Base-by-base conservation (phyloP, 2,113 vertebrate species). In the Gallinago media region DNA sequence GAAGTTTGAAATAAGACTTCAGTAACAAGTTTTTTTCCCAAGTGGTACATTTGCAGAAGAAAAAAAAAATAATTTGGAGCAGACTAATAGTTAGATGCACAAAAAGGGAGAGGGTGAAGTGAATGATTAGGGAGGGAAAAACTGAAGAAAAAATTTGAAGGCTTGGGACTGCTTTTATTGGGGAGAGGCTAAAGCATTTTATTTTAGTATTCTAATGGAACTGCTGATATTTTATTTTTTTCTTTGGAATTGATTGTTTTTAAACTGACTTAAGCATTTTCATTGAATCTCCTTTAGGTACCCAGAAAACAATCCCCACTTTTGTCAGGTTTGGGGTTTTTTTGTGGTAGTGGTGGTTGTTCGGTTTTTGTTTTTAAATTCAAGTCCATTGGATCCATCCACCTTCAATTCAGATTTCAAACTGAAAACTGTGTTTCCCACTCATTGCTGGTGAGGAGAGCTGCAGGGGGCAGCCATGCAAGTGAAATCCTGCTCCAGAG, bases 381-480 rank as follows among this genome's bases (percentile, higher is more conserved):
- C 15, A 83, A 58, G 38, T 31, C 15, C 3, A 23, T 18, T 72
- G 16, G 61, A 62, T 78, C 59, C 1, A 55, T 47, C 34, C 13
- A 49, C 42, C 15, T 76, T 55, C 15, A 73, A 55, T 75, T 79
- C 62, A 66, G 50, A 61, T 34, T 75, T 22, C 38, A 79, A 6
- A 23, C 5, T 20, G 31, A 36, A 66, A 40, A 15, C 47, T 59
- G 54, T 73, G 34, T 50, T 81, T 90, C 31, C 16, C 31, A 4
- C 42, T 59, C 0, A 0, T 6, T 44, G 26, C 46, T 44, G 66
- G 21, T 2, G 3, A 54, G 29, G 20, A 58, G 27, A 19, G 25
- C 46, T 55, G 26, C 38, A 55, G 40, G 13, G 10, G 38, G 29
- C 29, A 66, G 50, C 29, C 47, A 22, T 19, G 58, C 3, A 19